A percentile compares a stretch with the other conserved stretches of the same genome.
Conservation (phyloP, 2,888 invertebrate species). For the Nematopogon swammerdamellus region DNA sequence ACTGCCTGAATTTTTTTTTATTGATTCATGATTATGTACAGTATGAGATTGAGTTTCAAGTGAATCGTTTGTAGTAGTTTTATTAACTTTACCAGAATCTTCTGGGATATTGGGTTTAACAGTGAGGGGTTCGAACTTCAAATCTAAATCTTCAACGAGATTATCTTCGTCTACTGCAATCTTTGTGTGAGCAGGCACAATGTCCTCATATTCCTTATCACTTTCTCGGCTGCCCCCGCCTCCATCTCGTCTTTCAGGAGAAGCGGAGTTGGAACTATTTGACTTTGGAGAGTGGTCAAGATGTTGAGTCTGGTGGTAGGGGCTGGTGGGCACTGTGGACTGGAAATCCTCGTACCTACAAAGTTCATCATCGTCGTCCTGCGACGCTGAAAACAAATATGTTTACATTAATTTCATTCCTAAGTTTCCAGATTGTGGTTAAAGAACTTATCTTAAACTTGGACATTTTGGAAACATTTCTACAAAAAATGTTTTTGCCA, state of each 20-base stretch:
- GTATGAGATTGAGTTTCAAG: no score
- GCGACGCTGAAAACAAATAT: constrained; percentile 31
- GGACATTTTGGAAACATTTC: no score
- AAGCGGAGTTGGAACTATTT: neutral
- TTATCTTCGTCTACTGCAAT: constrained; percentile 17
- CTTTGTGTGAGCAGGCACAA: neutral
- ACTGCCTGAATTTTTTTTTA: no score
- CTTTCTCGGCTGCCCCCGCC: neutral
- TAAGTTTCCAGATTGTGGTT: no score
- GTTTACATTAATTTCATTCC: no score
- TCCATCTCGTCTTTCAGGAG: neutral
- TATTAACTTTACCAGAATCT: constrained; percentile 9
- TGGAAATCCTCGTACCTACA: constrained; percentile 27
- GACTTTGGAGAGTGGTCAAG: neutral
- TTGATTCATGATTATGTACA: no score
- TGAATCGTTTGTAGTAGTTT: neutral
- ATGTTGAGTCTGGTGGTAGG: neutral
- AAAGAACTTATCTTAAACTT: no score
- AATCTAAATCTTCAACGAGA: constrained; percentile 35
- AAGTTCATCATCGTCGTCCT: constrained; percentile 37
- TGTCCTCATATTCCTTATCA: neutral
- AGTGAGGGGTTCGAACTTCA: constrained; percentile 24
- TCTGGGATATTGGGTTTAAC: constrained; percentile 10
- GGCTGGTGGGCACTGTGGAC: constrained; percentile 12
- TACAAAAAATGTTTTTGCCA: no score